Evolutionary conservation across 2,888 invertebrate species (phyloP).

Genomic region (Nomada lathburiana): DNA sequence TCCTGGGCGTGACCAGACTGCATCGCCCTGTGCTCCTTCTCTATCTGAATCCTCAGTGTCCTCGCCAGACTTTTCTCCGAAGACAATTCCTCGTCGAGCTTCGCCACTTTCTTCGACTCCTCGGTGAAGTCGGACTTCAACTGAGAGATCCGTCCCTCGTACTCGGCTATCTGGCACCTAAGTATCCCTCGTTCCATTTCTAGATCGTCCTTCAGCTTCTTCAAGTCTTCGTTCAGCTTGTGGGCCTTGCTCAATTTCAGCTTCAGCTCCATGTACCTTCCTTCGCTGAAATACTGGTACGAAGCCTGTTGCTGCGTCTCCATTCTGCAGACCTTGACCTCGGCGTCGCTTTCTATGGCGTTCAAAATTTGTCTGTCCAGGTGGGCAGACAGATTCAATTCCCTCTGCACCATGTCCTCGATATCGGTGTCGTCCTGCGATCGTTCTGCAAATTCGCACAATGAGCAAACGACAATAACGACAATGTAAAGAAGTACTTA

Average conservation of each 20-base stretch:
- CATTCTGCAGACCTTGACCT: slow-evolving; percentile 59
- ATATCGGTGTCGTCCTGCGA: slow-evolving; percentile 77
- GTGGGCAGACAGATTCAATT: slow-evolving; percentile 87
- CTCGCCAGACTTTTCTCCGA: slow-evolving; percentile 75
- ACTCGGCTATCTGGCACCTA: slow-evolving; percentile 79
- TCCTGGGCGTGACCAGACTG: slow-evolving; percentile 75
- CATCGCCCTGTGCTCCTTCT: slow-evolving; percentile 74
- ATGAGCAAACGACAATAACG: not conserved
- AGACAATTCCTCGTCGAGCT: slow-evolving; percentile 77
- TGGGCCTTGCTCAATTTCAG: slow-evolving; percentile 70
- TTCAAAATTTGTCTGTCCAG: slow-evolving; percentile 87
- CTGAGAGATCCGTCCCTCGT: slow-evolving; percentile 80
- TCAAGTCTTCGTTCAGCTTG: slow-evolving; percentile 78
- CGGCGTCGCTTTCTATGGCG: slow-evolving; percentile 85
- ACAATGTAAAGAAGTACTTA: slow-evolving; percentile 43
- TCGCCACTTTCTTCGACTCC: slow-evolving; percentile 74
- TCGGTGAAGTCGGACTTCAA: slow-evolving; percentile 78
- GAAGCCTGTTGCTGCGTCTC: slow-evolving; percentile 6
- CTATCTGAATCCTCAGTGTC: slow-evolving; percentile 75
- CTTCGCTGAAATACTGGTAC: not conserved
- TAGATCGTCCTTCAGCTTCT: slow-evolving; percentile 76
- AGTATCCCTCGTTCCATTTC: slow-evolving; percentile 80
- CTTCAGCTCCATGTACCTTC: slow-evolving; percentile 58
- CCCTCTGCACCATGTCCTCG: slow-evolving; percentile 85
- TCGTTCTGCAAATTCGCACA: slow-evolving; percentile 35